phyloP scores from a whole-genome alignment of 2,888 invertebrate genomes.

The Caenorhabditis becei region DNA sequence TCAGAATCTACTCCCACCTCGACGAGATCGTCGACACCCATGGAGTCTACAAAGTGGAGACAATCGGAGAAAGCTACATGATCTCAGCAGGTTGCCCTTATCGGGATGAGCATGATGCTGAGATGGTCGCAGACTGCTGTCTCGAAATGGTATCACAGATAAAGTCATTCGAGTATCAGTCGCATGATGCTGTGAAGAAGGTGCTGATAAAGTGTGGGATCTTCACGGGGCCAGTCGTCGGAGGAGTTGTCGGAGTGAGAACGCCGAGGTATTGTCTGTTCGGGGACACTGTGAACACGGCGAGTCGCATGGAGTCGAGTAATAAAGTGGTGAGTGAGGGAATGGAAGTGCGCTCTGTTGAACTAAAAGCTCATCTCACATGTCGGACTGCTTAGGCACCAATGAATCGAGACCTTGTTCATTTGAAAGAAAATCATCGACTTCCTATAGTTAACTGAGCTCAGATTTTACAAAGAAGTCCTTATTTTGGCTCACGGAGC shows the following conservation, averaged over 20 bases:
- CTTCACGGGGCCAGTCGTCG: conserved; percentile 72
- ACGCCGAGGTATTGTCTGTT: conserved; percentile 76
- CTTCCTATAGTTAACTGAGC: too few relatives aligned
- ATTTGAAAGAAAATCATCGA: too few relatives aligned
- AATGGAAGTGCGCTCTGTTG: too few relatives aligned
- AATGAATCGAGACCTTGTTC: too few relatives aligned
- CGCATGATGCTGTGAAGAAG: conserved; percentile 49
- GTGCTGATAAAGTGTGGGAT: conserved; percentile 68
- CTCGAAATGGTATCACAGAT: conserved; percentile 70
- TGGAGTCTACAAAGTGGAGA: conserved; percentile 86
- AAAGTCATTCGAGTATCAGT: conserved; percentile 60
- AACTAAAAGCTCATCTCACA: too few relatives aligned
- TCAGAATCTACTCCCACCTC: conserved; percentile 84
- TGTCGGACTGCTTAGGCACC: too few relatives aligned
- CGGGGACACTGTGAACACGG: conserved; percentile 76
- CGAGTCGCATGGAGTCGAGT: conserved; percentile 73
- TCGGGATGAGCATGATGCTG: conserved; percentile 67
- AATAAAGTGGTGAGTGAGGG: conserved; percentile 66
- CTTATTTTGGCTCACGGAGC: too few relatives aligned
- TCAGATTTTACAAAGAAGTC: too few relatives aligned
- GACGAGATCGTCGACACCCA: conserved; percentile 94
- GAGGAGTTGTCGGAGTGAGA: conserved; percentile 73
- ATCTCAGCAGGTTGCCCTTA: conserved; percentile 74
- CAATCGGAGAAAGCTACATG: conserved; percentile 76
- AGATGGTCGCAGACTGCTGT: conserved; percentile 72